Evolutionary conservation across 2,888 invertebrate species (phyloP).

Genomic region (Drosophila neonasuta): DNA sequence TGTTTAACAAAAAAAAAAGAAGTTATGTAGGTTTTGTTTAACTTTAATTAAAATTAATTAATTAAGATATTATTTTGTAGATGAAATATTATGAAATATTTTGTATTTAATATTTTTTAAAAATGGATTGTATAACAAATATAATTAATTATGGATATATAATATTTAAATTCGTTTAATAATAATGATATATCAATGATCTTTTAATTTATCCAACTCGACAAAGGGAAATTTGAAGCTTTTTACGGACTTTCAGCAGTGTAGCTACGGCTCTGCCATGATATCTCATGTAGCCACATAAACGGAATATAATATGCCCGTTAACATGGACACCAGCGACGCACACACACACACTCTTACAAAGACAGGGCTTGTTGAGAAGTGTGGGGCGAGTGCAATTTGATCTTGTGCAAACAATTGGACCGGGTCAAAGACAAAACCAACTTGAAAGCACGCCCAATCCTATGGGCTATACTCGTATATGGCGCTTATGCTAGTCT

Average conservation of each 20-base stretch:
- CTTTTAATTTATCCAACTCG: neutral
- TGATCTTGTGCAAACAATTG: constrained; percentile 74
- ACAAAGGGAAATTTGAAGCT: neutral
- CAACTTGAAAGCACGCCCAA: constrained; percentile 41
- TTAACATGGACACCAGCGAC: constrained; percentile 48
- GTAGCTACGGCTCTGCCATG: constrained; percentile 22
- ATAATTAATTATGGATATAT: no score
- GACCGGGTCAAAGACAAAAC: constrained; percentile 68
- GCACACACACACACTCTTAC: neutral
- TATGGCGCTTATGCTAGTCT: constrained; percentile 1
- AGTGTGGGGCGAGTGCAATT: constrained; percentile 55
- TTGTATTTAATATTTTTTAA: no score
- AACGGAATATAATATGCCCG: constrained; percentile 65
- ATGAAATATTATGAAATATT: no score
- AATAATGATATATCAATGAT: no score
- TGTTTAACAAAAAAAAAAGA: no score
- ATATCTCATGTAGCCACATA: constrained; percentile 44
- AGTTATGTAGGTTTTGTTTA: no score
- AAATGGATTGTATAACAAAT: no score
- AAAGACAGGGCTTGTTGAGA: neutral
- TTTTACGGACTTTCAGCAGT: constrained; percentile 44
- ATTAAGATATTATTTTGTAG: no score
- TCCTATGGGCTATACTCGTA: constrained; percentile 27
- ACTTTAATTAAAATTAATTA: no score
- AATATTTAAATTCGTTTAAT: no score